Evolutionary conservation across 2,113 vertebrate species (phyloP), one percentile per base, ranked within the genome.

Genomic region (Fregetta grallaria): DNA sequence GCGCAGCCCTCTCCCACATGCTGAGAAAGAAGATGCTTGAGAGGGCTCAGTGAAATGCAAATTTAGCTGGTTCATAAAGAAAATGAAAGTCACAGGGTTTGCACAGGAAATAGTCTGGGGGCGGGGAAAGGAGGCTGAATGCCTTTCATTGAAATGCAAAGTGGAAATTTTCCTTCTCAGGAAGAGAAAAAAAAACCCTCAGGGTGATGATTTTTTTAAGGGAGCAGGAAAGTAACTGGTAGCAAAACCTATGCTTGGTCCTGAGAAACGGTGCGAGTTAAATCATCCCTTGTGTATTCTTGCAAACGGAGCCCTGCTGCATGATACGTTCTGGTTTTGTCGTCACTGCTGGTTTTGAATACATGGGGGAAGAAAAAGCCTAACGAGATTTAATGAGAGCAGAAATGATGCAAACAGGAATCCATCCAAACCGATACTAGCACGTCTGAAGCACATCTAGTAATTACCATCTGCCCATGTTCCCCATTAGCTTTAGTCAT

Each of bases 121-220:
- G 68, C 0, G 1, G 74, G 76, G 71, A 84, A 82, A 70, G 53
- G 50, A 44, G 14, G 8, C 59, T 87, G 90, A 73, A 95, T 65
- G 62, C 47, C 53, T 89, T 73, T 53, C 66, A 84, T 23, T 96
- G 85, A 96, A 86, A 96, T 90, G 92, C 82, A 87, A 92, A 94
- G 44, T 19, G 15, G 4, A 77, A 55, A 74, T 59, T 71, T 77
- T 87, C 78, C 38, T 53, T 91, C 77, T 67, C 79, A 21, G 50
- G 14, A 55, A 55, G 34, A 68, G 22, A 10, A 65, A 79, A 94
- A 18, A 81, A 6, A 10, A 4, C 40, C 11, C 30, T 34, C 11
- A 5, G 62, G 30, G 21, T 38, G 38, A 38, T 10, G 15, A 13
- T 36, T 88, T 78, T 84, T 71, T 73, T 30, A 86, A 94, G 23